Percentiles rank a stretch among this genome's conserved stretches.
Conservation (phyloP, 2,888 invertebrate species). For the Macrostomum cliftonense region DNA sequence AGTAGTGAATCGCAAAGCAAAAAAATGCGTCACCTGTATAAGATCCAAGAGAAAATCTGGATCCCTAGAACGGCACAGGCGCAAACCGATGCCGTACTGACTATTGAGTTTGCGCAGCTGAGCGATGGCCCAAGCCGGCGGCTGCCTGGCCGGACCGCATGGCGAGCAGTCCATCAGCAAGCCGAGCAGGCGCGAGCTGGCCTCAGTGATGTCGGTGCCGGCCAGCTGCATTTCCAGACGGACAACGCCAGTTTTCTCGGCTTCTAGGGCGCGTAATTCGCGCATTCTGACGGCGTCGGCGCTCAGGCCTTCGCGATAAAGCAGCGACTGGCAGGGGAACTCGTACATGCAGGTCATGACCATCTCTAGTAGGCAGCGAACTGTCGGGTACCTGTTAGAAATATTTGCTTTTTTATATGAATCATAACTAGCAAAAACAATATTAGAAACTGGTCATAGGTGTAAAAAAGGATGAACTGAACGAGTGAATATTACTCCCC, state of each 20-base stretch:
- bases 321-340: background rate
- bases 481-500: too few species aligned
- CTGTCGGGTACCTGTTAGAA: slow-evolving; percentile 71
- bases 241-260: too few species aligned
- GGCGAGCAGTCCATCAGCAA: background rate
- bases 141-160: slow-evolving; percentile 58
- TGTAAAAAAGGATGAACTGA: too few species aligned
- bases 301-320: too few species aligned
- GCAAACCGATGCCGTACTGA: slow-evolving; percentile 61
- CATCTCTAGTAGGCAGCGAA: slow-evolving; percentile 78
- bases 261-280: too few species aligned
- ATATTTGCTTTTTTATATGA: too few species aligned
- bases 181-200: too few species aligned
- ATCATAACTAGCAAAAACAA: too few species aligned
- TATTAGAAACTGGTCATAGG: background rate
- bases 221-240: too few species aligned
- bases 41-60: slow-evolving; percentile 79
- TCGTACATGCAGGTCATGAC: slow-evolving; percentile 62
- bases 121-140: slow-evolving; percentile 56
- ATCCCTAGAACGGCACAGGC: slow-evolving; percentile 65
- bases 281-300: too few species aligned
- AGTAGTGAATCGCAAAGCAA: too few species aligned
- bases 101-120: slow-evolving; percentile 58
- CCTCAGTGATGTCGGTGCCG: too few species aligned
- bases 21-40: slow-evolving; percentile 48